These are phyloP conservation scores for Lasius fuliginosus DNA, from an alignment of 2,888 invertebrate species.

Conservation along the genomic window DNA sequence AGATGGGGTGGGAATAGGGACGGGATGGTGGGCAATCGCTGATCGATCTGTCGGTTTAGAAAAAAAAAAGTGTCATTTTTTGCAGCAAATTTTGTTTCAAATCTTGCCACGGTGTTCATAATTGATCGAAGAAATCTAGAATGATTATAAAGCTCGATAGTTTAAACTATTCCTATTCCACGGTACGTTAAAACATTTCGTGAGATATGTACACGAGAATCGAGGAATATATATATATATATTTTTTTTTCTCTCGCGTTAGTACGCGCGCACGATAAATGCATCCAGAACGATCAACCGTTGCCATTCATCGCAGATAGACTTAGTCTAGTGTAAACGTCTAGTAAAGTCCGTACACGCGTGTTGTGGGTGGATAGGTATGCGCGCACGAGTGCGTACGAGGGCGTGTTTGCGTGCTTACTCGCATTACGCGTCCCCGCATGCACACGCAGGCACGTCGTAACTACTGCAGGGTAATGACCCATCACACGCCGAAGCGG, in stretches of 20 bases:
- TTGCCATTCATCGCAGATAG: conserved; percentile 62
- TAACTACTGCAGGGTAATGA: conserved; percentile 50
- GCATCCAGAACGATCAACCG: conserved; percentile 62
- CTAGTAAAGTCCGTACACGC: conserved; percentile 18
- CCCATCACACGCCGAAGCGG: conserved; percentile 50
- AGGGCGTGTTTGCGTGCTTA: conserved; percentile 2
- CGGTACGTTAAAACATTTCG: neutral
- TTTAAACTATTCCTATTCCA: neutral
- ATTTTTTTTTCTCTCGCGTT: conserved; percentile 48
- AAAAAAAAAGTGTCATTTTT: conserved; percentile 2
- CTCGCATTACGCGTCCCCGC: conserved; percentile 8
- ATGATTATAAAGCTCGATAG: conserved; percentile 77
- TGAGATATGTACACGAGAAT: neutral
- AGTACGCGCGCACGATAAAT: conserved; percentile 5
- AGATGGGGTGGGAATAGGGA: conserved; percentile 46
- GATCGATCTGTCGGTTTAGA: conserved; percentile 63
- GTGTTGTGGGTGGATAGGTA: conserved; percentile 32
- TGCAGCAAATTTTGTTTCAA: neutral
- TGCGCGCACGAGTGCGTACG: conserved; percentile 9
- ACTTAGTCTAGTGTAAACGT: conserved; percentile 57
- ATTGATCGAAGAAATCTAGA: conserved; percentile 30
- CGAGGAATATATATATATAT: neutral
- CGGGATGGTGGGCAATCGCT: conserved; percentile 70
- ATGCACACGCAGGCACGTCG: conserved; percentile 48
- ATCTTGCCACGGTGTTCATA: neutral